Evolutionary conservation across 1,140 invertebrate genomes (phyloP).

Genomic region (Pollicipes pollicipes): DNA sequence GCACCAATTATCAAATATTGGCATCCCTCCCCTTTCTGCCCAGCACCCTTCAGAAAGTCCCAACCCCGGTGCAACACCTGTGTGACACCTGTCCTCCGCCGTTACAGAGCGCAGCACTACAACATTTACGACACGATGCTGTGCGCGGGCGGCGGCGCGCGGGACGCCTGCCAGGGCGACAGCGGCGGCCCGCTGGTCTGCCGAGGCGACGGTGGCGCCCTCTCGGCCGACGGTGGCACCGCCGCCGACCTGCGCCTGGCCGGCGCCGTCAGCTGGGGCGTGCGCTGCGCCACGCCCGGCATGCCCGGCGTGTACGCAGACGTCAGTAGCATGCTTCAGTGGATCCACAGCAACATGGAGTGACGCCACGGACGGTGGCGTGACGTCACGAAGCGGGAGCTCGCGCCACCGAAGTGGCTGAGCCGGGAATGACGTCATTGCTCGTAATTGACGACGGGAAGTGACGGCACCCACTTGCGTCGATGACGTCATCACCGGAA

Average conservation of each 20-base stretch:
- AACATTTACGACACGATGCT: neutral
- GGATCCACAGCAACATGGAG: slow-evolving; percentile 23
- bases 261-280: slow-evolving; percentile 53
- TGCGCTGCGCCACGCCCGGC: slow-evolving; percentile 40
- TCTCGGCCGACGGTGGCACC: slow-evolving; percentile 31
- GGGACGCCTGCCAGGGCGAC: slow-evolving; percentile 16
- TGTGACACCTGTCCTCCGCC: no score
- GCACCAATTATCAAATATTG: no score
- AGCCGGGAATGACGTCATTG: no score
- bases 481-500: no score
- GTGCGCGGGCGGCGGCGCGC: slow-evolving; percentile 5
- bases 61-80: no score
- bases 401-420: no score
- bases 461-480: no score
- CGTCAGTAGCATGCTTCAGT: slow-evolving; percentile 38
- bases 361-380: no score
- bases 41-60: no score
- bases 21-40: no score
- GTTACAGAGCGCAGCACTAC: neutral
- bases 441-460: no score
- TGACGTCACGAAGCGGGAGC: no score
- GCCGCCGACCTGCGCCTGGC: slow-evolving; percentile 28
- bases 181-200: slow-evolving; percentile 22
- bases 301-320: slow-evolving; percentile 53
- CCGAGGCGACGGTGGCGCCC: slow-evolving; percentile 31